These are phyloP conservation scores for Seira ritae DNA, from an alignment of 2,888 invertebrate genomes.

Conservation along the genomic window DNA sequence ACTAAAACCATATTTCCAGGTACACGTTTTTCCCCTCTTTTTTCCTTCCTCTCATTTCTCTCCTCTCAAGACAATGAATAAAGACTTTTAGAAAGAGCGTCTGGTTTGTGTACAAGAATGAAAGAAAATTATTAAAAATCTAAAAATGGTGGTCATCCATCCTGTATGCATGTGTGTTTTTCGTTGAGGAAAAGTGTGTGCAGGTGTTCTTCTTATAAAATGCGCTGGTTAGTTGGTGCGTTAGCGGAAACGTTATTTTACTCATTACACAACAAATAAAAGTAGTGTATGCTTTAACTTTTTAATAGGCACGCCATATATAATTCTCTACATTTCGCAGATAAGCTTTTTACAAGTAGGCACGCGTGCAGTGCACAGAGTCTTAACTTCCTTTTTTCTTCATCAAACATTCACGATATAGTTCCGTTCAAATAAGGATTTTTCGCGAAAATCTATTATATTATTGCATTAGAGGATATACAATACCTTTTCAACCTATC, in stretches of 20 bases:
- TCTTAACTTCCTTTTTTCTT: too few species aligned
- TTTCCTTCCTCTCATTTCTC: too few species aligned
- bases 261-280: background rate
- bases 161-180: too few species aligned
- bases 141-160: conserved; percentile 40
- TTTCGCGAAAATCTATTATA: too few species aligned
- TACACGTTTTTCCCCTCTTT: background rate
- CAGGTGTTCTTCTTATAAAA: conserved; percentile 24
- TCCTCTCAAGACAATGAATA: background rate
- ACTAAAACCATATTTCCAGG: conserved; percentile 37
- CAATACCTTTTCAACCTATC: too few species aligned
- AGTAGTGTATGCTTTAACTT: too few species aligned
- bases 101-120: background rate
- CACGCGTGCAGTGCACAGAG: too few species aligned
- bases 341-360: background rate
- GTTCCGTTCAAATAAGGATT: too few species aligned
- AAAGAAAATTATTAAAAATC: too few species aligned
- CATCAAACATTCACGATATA: too few species aligned
- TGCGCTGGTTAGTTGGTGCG: conserved; percentile 26
- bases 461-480: background rate
- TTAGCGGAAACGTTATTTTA: conserved; percentile 52
- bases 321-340: too few species aligned
- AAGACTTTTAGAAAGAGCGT: background rate
- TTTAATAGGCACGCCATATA: background rate
- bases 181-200: conserved; percentile 9